These are phyloP conservation scores for Stegastes partitus DNA, from an alignment of 2,113 vertebrate species.

Conservation along the genomic window DNA sequence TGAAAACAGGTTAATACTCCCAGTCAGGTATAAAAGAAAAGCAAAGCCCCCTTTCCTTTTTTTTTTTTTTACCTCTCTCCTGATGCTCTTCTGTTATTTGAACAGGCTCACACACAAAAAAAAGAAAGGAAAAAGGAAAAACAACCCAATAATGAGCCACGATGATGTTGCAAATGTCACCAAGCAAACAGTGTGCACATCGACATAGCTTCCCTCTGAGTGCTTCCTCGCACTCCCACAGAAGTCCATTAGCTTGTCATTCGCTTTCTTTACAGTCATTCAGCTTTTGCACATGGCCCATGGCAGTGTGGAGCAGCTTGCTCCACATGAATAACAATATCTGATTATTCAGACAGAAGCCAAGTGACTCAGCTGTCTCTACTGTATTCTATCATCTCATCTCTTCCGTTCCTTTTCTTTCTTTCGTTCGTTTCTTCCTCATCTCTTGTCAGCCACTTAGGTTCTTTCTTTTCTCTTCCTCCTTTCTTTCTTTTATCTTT, in stretches of 20 bases:
- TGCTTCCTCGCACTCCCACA: slow-evolving; percentile 66
- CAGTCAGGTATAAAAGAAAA: slow-evolving; percentile 10
- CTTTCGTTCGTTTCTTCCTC: slow-evolving; percentile 4
- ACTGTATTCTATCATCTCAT: slow-evolving; percentile 73
- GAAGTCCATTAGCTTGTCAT: slow-evolving; percentile 75
- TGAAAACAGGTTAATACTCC: slow-evolving; percentile 40
- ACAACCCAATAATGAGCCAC: slow-evolving; percentile 45
- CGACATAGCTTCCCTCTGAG: slow-evolving; percentile 51
- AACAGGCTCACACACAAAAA: slow-evolving; percentile 2
- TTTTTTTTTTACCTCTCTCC: no score
- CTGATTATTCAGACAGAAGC: slow-evolving; percentile 77
- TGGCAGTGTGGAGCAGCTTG: slow-evolving; percentile 70
- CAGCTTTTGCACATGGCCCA: slow-evolving; percentile 76
- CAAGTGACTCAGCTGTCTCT: slow-evolving; percentile 80
- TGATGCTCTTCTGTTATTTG: slow-evolving; percentile 14
- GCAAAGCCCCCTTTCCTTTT: slow-evolving; percentile 12
- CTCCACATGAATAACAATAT: slow-evolving; percentile 80
- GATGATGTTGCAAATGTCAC: slow-evolving; percentile 63
- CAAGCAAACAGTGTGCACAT: slow-evolving; percentile 57
- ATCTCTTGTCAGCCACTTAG: slow-evolving; percentile 21
- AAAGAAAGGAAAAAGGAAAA: background rate
- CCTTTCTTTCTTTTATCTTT: slow-evolving; percentile 19
- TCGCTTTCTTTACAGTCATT: slow-evolving; percentile 74
- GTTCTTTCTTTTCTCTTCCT: background rate
- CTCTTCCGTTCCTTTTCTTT: slow-evolving; percentile 23